Percentiles rank a stretch among this genome's conserved stretches.
These are phyloP conservation scores for Morelia viridis DNA, from an alignment of 2,797 vertebrate species.

Conservation along the genomic window DNA sequence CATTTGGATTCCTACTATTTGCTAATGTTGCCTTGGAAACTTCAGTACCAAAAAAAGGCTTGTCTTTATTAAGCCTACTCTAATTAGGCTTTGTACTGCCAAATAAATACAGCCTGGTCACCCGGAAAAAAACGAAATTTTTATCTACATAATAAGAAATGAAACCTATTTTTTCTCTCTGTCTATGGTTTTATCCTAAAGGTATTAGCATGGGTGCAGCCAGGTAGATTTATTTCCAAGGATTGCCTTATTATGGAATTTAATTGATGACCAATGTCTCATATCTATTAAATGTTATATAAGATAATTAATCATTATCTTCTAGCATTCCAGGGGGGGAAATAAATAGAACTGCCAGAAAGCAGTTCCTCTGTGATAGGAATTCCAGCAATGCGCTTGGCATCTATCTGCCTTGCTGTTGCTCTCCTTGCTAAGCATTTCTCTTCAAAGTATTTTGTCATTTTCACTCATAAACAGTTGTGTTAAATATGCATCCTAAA, in stretches of 20 bases:
- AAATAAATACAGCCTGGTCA: not conserved
- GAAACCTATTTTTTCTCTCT: not conserved
- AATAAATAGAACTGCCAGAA: not conserved
- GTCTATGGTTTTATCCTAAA: not conserved
- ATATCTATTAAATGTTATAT: not conserved
- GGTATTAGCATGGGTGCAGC: not conserved
- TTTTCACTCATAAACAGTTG: not conserved
- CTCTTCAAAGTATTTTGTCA: not conserved
- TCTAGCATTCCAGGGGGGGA: not conserved
- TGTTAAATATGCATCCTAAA: not conserved
- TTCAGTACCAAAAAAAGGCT: not conserved
- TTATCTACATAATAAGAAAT: not conserved
- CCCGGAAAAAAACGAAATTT: not conserved
- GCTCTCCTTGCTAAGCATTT: not conserved
- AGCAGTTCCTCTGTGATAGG: not conserved
- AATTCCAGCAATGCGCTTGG: not conserved
- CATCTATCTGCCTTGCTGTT: not conserved
- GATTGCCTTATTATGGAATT: not conserved
- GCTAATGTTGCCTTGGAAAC: not conserved
- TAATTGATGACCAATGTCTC: not conserved
- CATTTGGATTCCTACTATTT: not conserved
- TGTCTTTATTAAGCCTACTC: accelerated
- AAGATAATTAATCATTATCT: not conserved
- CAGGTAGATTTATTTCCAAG: not conserved
- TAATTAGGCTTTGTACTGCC: not conserved